Conservation (phyloP, 2,113 vertebrate genomes). For the Elaphurus davidianus region DNA sequence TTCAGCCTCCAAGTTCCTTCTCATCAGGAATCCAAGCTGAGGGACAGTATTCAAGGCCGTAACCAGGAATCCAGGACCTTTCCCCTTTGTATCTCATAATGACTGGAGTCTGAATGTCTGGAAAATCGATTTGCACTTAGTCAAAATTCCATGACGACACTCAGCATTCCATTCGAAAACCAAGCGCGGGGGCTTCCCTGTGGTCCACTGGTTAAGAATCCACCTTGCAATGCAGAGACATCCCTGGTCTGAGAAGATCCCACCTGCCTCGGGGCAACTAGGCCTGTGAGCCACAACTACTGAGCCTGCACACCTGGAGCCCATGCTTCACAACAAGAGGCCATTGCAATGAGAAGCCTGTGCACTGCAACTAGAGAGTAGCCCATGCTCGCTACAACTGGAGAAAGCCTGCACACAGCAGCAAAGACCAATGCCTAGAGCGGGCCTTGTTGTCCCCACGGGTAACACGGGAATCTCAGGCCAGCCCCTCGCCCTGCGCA, state of each 20-base stretch:
- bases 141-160: neutral
- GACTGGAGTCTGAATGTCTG: neutral
- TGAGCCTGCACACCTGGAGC: neutral
- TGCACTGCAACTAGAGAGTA: neutral
- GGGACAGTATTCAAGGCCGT: neutral
- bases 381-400: neutral
- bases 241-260: neutral
- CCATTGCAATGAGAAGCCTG: neutral
- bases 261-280: neutral
- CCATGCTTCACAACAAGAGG: neutral
- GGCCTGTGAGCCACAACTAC: neutral
- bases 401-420: neutral
- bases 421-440: neutral
- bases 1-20: neutral
- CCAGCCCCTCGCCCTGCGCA: rapidly evolving
- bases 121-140: neutral
- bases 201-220: neutral
- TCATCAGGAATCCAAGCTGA: neutral
- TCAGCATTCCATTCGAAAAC: conserved; percentile 12
- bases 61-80: neutral
- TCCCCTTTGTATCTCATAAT: neutral
- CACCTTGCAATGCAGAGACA: neutral
- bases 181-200: neutral
- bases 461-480: too few relatives aligned
- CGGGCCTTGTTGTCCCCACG: too few relatives aligned